These are phyloP conservation scores for Cheumatopsyche charites DNA, from an alignment of 1,140 invertebrate species.

Conservation along the genomic window DNA sequence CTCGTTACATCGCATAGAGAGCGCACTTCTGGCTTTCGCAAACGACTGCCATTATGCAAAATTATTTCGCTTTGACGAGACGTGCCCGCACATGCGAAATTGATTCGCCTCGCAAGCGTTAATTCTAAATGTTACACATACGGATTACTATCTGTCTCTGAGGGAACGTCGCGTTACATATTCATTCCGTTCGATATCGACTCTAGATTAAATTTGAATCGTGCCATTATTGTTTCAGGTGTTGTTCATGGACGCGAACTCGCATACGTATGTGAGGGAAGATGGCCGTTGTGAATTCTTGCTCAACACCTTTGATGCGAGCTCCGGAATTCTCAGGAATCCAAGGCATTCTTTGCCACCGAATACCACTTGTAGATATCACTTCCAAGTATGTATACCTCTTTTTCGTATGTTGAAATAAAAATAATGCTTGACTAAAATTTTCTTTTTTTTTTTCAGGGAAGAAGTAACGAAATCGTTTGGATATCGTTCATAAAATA, in stretches of 20 bases:
- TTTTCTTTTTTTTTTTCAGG: no score
- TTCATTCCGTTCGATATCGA: background rate
- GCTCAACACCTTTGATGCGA: conserved; percentile 74
- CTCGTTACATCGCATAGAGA: background rate
- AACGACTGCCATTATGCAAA: conserved; percentile 3
- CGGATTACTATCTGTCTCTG: conserved; percentile 17
- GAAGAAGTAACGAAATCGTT: conserved; percentile 75
- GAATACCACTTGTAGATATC: conserved; percentile 82
- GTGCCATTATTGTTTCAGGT: conserved; percentile 61
- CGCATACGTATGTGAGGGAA: conserved; percentile 73
- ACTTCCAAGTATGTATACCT: conserved; percentile 65
- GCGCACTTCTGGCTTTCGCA: conserved; percentile 3
- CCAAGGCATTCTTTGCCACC: conserved; percentile 77
- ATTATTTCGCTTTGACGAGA: background rate
- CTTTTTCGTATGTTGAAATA: no score
- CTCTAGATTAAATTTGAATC: no score
- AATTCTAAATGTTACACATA: background rate
- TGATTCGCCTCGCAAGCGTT: background rate
- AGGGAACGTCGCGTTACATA: background rate
- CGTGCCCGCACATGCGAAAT: background rate
- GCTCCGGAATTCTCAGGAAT: conserved; percentile 73
- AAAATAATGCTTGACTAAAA: no score
- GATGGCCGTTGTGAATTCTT: conserved; percentile 77
- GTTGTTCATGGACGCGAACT: conserved; percentile 74
- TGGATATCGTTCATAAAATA: conserved; percentile 87